Evolutionary conservation across 2,888 invertebrate species (phyloP).

Genomic region (Dioctria rufipes): DNA sequence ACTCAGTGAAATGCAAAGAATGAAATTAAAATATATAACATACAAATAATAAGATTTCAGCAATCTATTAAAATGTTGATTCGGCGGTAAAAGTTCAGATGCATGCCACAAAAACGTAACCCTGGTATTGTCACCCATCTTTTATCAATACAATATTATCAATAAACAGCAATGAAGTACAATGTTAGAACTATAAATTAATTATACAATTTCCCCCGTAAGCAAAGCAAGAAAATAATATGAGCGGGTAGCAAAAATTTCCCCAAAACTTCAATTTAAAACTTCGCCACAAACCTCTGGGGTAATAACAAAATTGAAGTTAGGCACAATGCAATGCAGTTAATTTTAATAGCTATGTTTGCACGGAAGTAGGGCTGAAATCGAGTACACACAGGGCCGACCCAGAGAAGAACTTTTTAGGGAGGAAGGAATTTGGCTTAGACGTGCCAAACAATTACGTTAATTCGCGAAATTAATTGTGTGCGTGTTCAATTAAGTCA

Average conservation of each 20-base stretch:
- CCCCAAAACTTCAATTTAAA: neutral
- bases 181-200: too few species aligned
- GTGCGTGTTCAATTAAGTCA: too few species aligned
- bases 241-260: neutral
- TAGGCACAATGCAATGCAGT: neutral
- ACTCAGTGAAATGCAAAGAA: neutral
- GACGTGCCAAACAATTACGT: too few species aligned
- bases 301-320: slow-evolving; percentile 1
- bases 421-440: too few species aligned
- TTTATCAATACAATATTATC: neutral
- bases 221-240: neutral
- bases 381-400: too few species aligned
- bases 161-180: neutral
- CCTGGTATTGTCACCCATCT: neutral
- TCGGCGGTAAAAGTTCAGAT: slow-evolving; percentile 45
- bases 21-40: slow-evolving; percentile 17
- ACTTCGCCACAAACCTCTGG: neutral
- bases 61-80: slow-evolving; percentile 41
- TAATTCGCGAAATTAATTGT: too few species aligned
- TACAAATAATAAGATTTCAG: slow-evolving; percentile 58
- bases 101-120: slow-evolving; percentile 54
- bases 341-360: too few species aligned
- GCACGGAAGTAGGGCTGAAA: too few species aligned
- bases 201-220: too few species aligned
- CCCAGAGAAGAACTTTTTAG: too few species aligned